Evolutionary conservation across 53 echinoderm and acorn worm genomes (phyloP).

Genomic region (Glandiceps talaboti): DNA sequence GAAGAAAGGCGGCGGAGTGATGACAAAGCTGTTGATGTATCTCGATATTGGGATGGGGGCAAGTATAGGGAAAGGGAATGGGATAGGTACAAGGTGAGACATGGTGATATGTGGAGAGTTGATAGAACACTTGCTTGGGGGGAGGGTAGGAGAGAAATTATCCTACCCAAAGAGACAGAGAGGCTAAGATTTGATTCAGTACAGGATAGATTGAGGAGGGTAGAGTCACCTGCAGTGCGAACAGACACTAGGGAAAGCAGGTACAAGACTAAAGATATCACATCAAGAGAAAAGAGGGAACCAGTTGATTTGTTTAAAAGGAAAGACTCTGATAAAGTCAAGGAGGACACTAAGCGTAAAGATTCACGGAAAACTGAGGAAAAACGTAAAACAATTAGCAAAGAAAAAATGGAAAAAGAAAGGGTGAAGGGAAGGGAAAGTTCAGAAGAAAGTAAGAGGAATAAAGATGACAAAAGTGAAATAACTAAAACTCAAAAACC

Average conservation of each 20-base stretch:
- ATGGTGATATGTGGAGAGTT: neutral
- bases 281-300: slow-evolving; percentile 9
- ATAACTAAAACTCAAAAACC: slow-evolving; percentile 27
- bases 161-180: neutral
- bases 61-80: slow-evolving; percentile 20
- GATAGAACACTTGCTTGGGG: neutral
- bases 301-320: slow-evolving; percentile 9
- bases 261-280: slow-evolving; percentile 8
- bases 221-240: neutral
- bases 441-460: slow-evolving; percentile 5
- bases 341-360: neutral
- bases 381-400: neutral
- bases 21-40: slow-evolving; percentile 34
- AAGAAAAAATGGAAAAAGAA: neutral
- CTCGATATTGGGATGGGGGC: slow-evolving; percentile 5
- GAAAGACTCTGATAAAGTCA: slow-evolving; percentile 8
- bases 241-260: neutral
- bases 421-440: neutral
- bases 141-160: neutral
- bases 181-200: neutral
- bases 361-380: slow-evolving; percentile 7
- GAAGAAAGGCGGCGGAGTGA: slow-evolving; percentile 39
- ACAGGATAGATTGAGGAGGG: neutral
- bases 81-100: slow-evolving; percentile 19
- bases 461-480: slow-evolving; percentile 27